A percentile compares a stretch with the other conserved stretches of the same genome.
These are phyloP conservation scores for Mesorhabditis spiculigera DNA, from an alignment of 2,888 invertebrate species.

Conservation along the genomic window DNA sequence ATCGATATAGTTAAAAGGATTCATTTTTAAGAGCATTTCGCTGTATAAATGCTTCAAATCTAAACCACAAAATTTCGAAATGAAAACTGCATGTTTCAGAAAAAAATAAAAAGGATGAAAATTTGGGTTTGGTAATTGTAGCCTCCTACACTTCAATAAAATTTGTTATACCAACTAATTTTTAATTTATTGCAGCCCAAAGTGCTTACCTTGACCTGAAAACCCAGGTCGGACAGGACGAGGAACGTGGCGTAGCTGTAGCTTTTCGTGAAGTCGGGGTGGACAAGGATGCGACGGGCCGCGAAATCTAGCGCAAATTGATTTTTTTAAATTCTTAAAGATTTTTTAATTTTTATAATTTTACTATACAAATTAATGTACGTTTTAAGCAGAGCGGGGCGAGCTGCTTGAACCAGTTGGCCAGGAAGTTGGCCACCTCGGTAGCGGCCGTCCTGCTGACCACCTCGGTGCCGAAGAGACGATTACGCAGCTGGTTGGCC, in stretches of 20 bases:
- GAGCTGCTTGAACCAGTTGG: neutral
- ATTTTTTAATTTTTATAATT: neutral
- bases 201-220: neutral
- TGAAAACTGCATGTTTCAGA: too few species aligned
- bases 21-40: too few species aligned
- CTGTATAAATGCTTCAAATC: too few species aligned
- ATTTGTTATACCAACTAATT: neutral
- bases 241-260: neutral
- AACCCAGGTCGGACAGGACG: neutral
- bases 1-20: too few species aligned
- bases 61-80: too few species aligned
- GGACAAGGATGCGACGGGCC: neutral
- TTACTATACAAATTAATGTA: neutral
- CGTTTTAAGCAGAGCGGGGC: neutral
- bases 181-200: neutral
- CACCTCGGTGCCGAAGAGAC: constrained; percentile 1
- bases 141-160: too few species aligned
- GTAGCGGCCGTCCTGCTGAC: neutral
- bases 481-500: neutral
- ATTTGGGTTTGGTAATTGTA: too few species aligned
- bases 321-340: neutral
- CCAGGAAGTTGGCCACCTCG: neutral
- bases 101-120: too few species aligned
- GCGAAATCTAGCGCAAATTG: neutral
- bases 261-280: neutral